Base-by-base conservation (phyloP, 64 coral and sea anemone species). In the Trachythela sp. region DNA sequence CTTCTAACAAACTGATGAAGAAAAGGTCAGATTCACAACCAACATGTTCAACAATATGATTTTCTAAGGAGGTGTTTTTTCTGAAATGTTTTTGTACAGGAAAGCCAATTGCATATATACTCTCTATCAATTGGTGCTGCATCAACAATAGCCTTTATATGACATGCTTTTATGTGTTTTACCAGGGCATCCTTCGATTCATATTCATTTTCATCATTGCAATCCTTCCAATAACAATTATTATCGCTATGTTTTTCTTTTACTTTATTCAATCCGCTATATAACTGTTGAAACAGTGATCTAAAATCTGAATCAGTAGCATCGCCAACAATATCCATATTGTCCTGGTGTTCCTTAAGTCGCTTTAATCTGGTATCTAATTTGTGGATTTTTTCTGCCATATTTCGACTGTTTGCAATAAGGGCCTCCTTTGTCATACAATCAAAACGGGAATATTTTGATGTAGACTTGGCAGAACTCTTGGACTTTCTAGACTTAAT, bases 11-110 rank as follows among this genome's bases (percentile, higher is more conserved):
- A 24, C 17, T 72, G 2, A 72, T 72, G 68, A 72, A 72, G 29
- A 72, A 72, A 11, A 26, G 17, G 68, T 72, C 17, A n/a, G n/a
- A n/a, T n/a, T n/a, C n/a, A n/a, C n/a, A n/a, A n/a, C n/a, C n/a
- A n/a, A n/a, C n/a, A n/a, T 72, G 68, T 72, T 72, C 68, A 4
- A 26, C 68, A 72, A 72, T 35, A 72, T 72, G 68, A 11, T 14
- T 72, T 13, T 72, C 17, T 14, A 72, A 26, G 29, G 2, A 26
- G 13, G 1, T 52, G 17, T 72, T 72, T 72, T 72, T 72, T 26
- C 68, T 26, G 29, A 72, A 72, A 72, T 72, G 68, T 72, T 72
- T 72, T 14, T 72, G n/a, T 72, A 26, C 68, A 72, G 68, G 17
- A 14, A 24, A 31, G 29, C 68, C 33, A 31, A 14, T 35, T 10